These are phyloP conservation scores for Anodontia alba DNA, from an alignment of 2,888 invertebrate species.

Conservation along the genomic window DNA sequence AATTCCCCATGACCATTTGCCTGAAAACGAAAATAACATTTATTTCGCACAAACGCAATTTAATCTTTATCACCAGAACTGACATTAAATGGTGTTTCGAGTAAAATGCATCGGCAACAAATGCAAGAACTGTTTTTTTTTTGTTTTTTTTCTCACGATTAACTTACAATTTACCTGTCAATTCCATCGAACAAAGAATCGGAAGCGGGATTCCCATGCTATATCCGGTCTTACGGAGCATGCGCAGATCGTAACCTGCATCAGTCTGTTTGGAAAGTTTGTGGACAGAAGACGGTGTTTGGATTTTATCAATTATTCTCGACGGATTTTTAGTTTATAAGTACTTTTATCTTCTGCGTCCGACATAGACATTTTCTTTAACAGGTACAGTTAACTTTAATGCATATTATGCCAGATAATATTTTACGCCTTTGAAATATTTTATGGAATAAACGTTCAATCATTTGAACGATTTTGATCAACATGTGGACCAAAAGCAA, in stretches of 20 bases:
- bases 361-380: background rate
- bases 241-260: background rate
- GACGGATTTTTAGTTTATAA: background rate
- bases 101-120: too few relatives aligned
- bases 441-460: too few relatives aligned
- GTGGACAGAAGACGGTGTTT: background rate
- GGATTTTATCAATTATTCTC: background rate
- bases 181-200: background rate
- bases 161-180: background rate
- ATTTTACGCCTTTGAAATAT: too few relatives aligned
- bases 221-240: background rate
- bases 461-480: too few relatives aligned
- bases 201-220: background rate
- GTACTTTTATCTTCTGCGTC: background rate
- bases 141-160: too few relatives aligned
- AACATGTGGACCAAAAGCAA: background rate
- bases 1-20: too few relatives aligned
- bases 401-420: too few relatives aligned
- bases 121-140: too few relatives aligned
- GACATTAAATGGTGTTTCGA: too few relatives aligned
- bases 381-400: background rate
- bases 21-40: too few relatives aligned
- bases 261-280: conserved; percentile 11
- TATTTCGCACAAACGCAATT: too few relatives aligned
- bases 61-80: too few relatives aligned